These are phyloP conservation scores for Ardeotis arabs DNA, from an alignment of 2,113 vertebrate genomes.

Conservation along the genomic window DNA sequence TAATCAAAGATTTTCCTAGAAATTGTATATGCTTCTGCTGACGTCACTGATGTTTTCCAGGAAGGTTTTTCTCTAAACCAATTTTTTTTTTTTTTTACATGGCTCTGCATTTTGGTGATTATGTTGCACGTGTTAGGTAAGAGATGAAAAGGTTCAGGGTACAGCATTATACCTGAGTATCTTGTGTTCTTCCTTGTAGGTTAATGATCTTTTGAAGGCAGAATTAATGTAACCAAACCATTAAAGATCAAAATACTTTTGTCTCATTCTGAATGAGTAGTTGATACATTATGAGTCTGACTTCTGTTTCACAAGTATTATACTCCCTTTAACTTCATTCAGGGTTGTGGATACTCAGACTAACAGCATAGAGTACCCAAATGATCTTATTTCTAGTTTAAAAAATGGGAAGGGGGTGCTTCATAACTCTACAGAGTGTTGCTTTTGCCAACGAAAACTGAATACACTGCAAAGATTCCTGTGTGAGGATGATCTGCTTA, in stretches of 20 bases:
- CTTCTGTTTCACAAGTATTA: neutral
- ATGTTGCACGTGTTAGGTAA: neutral
- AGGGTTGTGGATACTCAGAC: neutral
- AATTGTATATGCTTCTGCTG: neutral
- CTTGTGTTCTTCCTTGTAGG: neutral
- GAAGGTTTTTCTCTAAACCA: neutral
- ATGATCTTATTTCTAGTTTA: neutral
- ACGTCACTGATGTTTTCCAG: neutral
- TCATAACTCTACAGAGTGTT: neutral
- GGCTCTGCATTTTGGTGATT: neutral
- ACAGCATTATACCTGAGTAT: neutral
- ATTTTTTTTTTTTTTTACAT: fast-evolving
- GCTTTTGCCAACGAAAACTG: neutral
- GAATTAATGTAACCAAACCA: neutral
- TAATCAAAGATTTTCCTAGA: neutral
- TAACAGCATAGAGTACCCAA: neutral
- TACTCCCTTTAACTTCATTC: neutral
- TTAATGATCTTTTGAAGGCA: neutral
- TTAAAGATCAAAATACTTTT: neutral
- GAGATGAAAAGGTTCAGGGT: neutral
- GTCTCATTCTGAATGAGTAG: neutral
- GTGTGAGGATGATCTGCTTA: neutral
- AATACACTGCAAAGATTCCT: neutral
- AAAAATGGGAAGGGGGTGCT: neutral
- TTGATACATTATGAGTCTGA: neutral